phyloP scores from a whole-genome alignment of 2,113 vertebrate genomes.

The Carassius carassius region DNA sequence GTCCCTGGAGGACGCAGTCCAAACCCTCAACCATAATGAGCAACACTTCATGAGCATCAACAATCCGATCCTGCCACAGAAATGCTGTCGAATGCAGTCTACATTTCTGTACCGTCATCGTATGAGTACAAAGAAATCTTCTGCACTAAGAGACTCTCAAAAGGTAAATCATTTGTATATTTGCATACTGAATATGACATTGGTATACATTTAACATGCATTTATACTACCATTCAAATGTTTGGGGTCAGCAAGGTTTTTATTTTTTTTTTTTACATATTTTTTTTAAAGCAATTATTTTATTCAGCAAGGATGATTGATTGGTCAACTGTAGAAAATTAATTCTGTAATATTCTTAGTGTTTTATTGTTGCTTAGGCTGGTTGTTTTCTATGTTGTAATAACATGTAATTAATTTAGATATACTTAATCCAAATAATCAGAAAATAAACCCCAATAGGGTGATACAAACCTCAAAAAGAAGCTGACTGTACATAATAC shows the following conservation, averaged over 20 bases:
- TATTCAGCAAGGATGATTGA: not conserved
- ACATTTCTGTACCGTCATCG: not conserved
- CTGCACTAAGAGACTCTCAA: not conserved
- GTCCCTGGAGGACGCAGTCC: not conserved
- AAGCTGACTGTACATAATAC: not conserved
- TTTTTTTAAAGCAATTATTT: not conserved
- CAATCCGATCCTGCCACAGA: not conserved
- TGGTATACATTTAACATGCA: not conserved
- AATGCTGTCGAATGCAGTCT: not conserved
- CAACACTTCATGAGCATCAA: constrained; percentile 4
- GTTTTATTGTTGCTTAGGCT: no score
- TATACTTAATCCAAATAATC: not conserved
- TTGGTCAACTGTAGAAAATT: not conserved
- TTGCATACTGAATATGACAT: not conserved
- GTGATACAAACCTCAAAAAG: not conserved
- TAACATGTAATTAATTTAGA: not conserved
- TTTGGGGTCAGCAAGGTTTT: not conserved
- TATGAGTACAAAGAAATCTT: not conserved
- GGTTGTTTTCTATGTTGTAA: not conserved
- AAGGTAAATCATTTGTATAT: not conserved
- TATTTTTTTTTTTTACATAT: no score
- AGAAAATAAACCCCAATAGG: not conserved
- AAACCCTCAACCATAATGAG: not conserved
- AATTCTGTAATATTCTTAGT: no score
- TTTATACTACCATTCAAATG: not conserved